These are phyloP conservation scores for Sciaenops ocellatus DNA, from an alignment of 2,797 vertebrate species.

Conservation along the genomic window DNA sequence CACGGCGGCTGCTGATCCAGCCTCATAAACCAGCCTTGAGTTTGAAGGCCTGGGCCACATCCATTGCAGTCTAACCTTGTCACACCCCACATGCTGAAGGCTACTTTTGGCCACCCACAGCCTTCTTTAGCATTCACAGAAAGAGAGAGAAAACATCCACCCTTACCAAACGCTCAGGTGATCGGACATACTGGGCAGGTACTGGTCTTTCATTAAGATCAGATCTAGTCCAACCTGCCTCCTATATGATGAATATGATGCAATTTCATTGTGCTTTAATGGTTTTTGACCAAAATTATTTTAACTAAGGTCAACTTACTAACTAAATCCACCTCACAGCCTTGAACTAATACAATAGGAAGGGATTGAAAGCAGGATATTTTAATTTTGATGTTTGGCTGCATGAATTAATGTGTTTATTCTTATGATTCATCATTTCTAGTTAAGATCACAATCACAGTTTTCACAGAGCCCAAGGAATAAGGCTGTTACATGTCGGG, in stretches of 20 bases:
- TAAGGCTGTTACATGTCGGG: neutral
- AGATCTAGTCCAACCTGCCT: neutral
- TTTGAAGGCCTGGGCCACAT: constrained; percentile 49
- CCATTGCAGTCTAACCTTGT: constrained; percentile 63
- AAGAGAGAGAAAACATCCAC: constrained; percentile 22
- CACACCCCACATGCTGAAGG: constrained; percentile 59
- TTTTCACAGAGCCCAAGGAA: neutral
- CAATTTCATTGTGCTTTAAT: neutral
- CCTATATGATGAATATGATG: neutral
- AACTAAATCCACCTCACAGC: neutral
- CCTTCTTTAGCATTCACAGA: constrained; percentile 49
- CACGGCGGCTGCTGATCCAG: constrained; percentile 48
- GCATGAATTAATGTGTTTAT: neutral
- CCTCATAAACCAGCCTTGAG: constrained; percentile 59
- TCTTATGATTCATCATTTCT: neutral
- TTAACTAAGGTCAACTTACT: neutral
- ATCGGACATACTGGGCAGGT: neutral
- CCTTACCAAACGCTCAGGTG: neutral
- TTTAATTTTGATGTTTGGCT: neutral
- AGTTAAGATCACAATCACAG: neutral
- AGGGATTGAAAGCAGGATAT: neutral
- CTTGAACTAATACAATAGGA: neutral
- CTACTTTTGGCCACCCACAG: constrained; percentile 47
- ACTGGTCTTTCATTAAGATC: constrained; percentile 1
- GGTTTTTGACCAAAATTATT: neutral